Conservation (phyloP, 2,888 invertebrate genomes). For the Acanthacorydalis orientalis region DNA sequence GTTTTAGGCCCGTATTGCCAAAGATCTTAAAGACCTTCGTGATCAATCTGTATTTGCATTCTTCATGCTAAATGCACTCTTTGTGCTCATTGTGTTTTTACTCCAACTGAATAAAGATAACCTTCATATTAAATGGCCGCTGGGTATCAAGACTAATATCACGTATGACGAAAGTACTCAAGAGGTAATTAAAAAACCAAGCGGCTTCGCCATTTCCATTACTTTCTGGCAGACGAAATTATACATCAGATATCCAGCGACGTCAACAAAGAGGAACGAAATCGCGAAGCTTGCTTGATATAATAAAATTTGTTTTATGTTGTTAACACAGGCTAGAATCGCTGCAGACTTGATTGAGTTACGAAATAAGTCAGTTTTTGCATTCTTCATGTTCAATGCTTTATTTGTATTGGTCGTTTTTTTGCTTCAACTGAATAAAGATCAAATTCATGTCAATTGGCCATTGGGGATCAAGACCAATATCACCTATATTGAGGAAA, state of each 20-base stretch:
- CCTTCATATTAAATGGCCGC: constrained; percentile 91
- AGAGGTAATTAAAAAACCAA: constrained; percentile 56
- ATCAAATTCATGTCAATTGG: constrained; percentile 95
- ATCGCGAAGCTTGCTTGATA: background rate
- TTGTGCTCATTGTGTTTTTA: constrained; percentile 96
- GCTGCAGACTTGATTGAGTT: constrained; percentile 84
- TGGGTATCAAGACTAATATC: constrained; percentile 86
- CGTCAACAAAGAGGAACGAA: background rate
- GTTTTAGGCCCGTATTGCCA: constrained; percentile 77
- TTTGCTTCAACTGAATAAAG: constrained; percentile 97
- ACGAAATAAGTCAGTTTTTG: constrained; percentile 92
- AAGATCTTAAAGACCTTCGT: constrained; percentile 83
- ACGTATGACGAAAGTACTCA: constrained; percentile 77
- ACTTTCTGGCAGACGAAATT: too few species aligned
- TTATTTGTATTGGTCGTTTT: constrained; percentile 97
- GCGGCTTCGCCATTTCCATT: constrained; percentile 10
- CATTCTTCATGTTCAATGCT: constrained; percentile 99
- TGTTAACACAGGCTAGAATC: constrained; percentile 59
- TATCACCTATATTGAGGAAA: constrained; percentile 84
- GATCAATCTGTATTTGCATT: constrained; percentile 92
- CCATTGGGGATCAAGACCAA: constrained; percentile 90
- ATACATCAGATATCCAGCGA: too few species aligned
- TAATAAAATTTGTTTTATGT: constrained; percentile 3
- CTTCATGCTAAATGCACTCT: constrained; percentile 97
- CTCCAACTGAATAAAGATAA: constrained; percentile 96